A percentile compares a stretch with the other conserved stretches of the same genome.
phyloP scores from a whole-genome alignment of 2,888 invertebrate species.

The Sinohyriopsis cumingii region DNA sequence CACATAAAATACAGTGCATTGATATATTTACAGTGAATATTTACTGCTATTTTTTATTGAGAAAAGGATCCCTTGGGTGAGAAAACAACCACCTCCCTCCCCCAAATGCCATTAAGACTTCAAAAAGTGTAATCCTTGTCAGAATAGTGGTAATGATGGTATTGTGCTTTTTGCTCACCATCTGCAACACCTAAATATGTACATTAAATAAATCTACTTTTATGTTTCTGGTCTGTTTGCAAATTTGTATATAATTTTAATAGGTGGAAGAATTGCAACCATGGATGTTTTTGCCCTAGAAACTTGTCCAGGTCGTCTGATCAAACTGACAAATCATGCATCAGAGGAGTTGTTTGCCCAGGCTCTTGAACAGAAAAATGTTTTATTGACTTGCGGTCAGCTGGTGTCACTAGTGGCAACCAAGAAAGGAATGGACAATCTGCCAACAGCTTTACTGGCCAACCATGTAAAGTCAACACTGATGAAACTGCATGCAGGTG shows the following conservation, averaged over 20 bases:
- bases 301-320: conserved; percentile 51
- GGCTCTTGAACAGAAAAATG: conserved; percentile 39
- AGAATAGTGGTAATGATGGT: too few species aligned
- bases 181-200: not conserved
- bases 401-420: conserved; percentile 59
- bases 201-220: not conserved
- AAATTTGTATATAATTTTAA: conserved; percentile 5
- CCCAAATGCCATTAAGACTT: conserved; percentile 12
- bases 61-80: too few species aligned
- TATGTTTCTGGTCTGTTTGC: not conserved
- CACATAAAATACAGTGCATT: too few species aligned
- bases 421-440: conserved; percentile 53
- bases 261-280: conserved; percentile 49
- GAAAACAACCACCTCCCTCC: conserved; percentile 3
- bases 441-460: conserved; percentile 56
- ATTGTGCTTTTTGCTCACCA: not conserved
- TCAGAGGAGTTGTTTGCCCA: conserved; percentile 45
- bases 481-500: conserved; percentile 39
- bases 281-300: conserved; percentile 61
- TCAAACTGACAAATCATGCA: conserved; percentile 53
- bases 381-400: conserved; percentile 52
- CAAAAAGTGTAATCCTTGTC: too few species aligned
- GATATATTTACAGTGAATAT: too few species aligned
- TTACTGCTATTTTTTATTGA: too few species aligned
- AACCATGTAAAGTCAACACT: conserved; percentile 59